Base-by-base conservation (phyloP, 2,797 vertebrate species). In the Dendrocincla fuliginosa region DNA sequence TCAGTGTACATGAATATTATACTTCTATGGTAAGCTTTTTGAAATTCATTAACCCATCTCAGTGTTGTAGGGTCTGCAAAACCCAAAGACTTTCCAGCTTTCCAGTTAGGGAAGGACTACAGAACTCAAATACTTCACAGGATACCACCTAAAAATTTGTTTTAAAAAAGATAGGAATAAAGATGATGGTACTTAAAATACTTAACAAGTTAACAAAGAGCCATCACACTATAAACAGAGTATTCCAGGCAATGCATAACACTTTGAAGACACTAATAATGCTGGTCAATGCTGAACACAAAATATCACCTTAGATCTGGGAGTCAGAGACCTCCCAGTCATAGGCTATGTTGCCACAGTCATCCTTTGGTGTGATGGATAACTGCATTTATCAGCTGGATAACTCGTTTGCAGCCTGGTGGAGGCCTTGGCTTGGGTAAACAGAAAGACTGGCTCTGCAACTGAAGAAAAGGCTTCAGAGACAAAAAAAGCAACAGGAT, bases 401-500 rank as follows among this genome's bases (percentile, higher is more conserved):
- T 56, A 83, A 84, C 20, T 8, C 52, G 25, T 85, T 53, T 92
- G 30, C 37, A 87, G 41, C n/a, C 71, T 70, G 25, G 32, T 42
- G 30, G 64, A 93, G 41, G 41, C 39, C 35, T 84, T 52, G 32
- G 25, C 74, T 30, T 44, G 7, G 24, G 23, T 27, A 79, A 65
- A 76, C 27, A 80, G 39, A 76, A 84, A 87, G 52, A 33, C 27
- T 79, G 17, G 20, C 47, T 74, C 25, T 82, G 22, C 1, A 10
- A 44, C 44, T 76, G 71, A 87, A 82, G 23, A 3, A 93, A 93
- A 49, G 11, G 15, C 73, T 91, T 63, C 76, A 65, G 75, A 91
- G 64, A 70, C 46, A 22, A 32, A 70, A 89, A 93, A 94, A 87
- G 52, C 77, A 87, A 87, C 67, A 90, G 81, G 52, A 79, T 90